A percentile compares a stretch with the other conserved stretches of the same genome.
Evolutionary conservation across 2,888 invertebrate genomes (phyloP).

Genomic region (Zaprionus lineosus): DNA sequence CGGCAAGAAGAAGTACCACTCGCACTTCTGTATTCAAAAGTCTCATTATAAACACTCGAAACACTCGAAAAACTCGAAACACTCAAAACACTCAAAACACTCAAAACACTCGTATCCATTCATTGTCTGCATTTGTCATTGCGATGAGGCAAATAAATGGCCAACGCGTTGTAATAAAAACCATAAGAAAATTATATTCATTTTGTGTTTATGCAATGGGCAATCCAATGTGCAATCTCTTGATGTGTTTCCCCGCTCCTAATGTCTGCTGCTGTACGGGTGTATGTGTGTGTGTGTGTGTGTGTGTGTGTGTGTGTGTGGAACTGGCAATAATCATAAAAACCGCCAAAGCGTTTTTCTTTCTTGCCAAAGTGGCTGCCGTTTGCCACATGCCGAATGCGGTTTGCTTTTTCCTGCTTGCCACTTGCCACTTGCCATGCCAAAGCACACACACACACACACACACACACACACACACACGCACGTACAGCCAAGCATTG

Average conservation of each 20-base stretch:
- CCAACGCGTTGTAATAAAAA: conserved; percentile 7
- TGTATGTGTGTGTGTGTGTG: conserved; percentile 3
- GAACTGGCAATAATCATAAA: conserved; percentile 70
- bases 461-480: too few species aligned
- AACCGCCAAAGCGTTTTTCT: conserved; percentile 66
- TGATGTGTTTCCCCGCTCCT: conserved; percentile 19
- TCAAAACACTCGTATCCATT: conserved; percentile 46
- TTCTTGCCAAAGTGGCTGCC: conserved; percentile 42
- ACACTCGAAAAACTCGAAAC: too few species aligned
- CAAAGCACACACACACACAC: too few species aligned
- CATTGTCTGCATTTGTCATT: conserved; percentile 45
- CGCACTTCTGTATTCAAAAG: conserved; percentile 16
- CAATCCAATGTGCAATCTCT: conserved; percentile 68
- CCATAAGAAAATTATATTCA: conserved; percentile 45
- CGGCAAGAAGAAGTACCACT: too few species aligned
- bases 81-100: conserved; percentile 38
- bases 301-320: conserved; percentile 25
- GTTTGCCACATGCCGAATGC: conserved; percentile 18
- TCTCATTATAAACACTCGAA: conserved; percentile 49
- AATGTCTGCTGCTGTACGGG: not conserved
- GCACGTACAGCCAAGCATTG: too few species aligned
- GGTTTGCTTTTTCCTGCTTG: too few species aligned
- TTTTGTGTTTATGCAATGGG: conserved; percentile 59
- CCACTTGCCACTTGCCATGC: too few species aligned
- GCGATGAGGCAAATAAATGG: not conserved